A percentile compares a stretch with the other conserved stretches of the same genome.
phyloP scores from a whole-genome alignment of 2,797 vertebrate species.

The Neopelma chrysocephalum region DNA sequence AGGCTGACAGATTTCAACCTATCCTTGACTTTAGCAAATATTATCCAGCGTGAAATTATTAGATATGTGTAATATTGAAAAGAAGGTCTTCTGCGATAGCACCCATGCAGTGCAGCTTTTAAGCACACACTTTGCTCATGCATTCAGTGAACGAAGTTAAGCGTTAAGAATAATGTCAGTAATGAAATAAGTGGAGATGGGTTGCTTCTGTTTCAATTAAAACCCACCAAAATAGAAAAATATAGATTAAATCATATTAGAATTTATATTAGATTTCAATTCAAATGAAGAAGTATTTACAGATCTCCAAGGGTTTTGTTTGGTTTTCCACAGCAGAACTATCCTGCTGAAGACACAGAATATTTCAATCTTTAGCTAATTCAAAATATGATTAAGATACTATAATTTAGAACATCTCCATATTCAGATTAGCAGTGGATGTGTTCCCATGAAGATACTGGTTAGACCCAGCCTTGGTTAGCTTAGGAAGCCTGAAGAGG shows the following conservation, averaged over 20 bases:
- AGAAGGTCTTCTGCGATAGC: background rate
- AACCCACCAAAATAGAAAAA: background rate
- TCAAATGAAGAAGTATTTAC: background rate
- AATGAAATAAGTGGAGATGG: background rate
- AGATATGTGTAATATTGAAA: background rate
- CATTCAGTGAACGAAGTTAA: background rate
- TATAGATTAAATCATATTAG: background rate
- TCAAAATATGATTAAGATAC: background rate
- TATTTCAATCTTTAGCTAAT: background rate
- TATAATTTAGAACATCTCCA: background rate
- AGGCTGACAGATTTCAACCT: background rate
- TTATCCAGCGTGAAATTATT: background rate
- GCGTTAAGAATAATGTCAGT: background rate
- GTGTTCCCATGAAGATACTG: background rate
- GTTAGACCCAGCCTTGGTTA: background rate
- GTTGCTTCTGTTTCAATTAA: constrained; percentile 10
- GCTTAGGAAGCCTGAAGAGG: background rate
- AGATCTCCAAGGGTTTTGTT: background rate
- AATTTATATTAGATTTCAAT: background rate
- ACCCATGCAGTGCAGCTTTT: background rate
- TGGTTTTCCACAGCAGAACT: background rate
- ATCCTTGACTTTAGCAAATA: background rate
- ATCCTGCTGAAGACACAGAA: background rate
- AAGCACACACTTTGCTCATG: background rate
- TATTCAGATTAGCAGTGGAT: background rate